Base-by-base conservation (phyloP, 1,140 invertebrate genomes). In the Drosophila truncata region DNA sequence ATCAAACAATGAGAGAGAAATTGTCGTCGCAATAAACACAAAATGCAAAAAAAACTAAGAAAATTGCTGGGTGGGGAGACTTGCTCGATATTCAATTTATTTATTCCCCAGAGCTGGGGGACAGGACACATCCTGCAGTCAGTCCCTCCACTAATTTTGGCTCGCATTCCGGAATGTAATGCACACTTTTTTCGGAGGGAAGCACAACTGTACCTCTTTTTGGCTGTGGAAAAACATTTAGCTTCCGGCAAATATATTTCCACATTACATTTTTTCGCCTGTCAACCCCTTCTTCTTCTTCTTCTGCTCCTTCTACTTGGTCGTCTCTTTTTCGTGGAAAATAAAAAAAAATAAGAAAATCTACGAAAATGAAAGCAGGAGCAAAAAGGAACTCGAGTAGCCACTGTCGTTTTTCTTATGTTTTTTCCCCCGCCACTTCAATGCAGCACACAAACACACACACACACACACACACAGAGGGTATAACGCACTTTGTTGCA, bases 201-300 rank as follows among this genome's bases (percentile, higher is more conserved):
- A 62, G 50, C 82, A 46, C 82, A 79, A 85, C 82, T 86, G 82
- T 85, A 85, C 82, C 62, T 69, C n/a, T 14, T 47, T 47, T 23
- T 4, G 14, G 14, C 55, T 61, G 52, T 71, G 58, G 65, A 60
- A 78, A 74, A 85, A 84, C 82, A 85, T 85, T 85, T 85, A 65
- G 82, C 82, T 85, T 85, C 82, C 82, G 82, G 82, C 80, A 84
- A 80, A 80, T 82, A 67, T 84, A 80, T 85, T 78, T 85, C 63
- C 64, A 72, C 82, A 85, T 85, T 72, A 80, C 72, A 67, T 73
- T 73, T 73, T 76, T 37, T 9, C n/a, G n/a, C 14, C 52, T 55
- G 50, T 54, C 47, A 47, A 47, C 23, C 25, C 46, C n/a, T n/a
- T n/a, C n/a, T n/a, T n/a, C n/a, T 47, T n/a, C 25, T n/a, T 25